Percentiles rank a stretch among this genome's conserved stretches.
phyloP scores from a whole-genome alignment of 2,888 invertebrate genomes.

The Habrosyne pyritoides region DNA sequence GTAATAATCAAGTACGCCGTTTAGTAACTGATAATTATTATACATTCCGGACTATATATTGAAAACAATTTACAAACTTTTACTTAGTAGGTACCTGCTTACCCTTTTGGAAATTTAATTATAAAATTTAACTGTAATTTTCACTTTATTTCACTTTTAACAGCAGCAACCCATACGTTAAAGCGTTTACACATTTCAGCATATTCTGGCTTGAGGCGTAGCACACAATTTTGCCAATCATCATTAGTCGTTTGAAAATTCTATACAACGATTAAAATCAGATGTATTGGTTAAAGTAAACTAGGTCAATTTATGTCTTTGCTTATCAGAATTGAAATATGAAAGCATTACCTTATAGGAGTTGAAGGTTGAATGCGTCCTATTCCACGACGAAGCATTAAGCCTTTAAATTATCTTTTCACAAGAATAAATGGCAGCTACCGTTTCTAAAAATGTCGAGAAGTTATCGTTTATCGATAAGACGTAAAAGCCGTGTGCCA shows the following conservation, averaged over 20 bases:
- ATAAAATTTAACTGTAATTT: background rate
- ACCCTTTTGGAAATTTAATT: no score
- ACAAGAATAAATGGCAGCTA: conserved; percentile 1
- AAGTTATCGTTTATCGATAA: conserved; percentile 35
- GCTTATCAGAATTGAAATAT: background rate
- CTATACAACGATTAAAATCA: background rate
- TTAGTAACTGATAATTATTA: no score
- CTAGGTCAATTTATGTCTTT: background rate
- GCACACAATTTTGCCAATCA: conserved; percentile 49
- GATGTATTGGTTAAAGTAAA: background rate
- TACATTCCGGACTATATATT: no score
- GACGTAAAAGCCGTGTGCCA: conserved; percentile 27
- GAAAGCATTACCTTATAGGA: background rate
- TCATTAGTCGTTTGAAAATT: conserved; percentile 19
- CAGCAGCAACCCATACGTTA: background rate
- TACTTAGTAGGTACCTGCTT: no score
- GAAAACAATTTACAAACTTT: no score
- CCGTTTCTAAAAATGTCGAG: conserved; percentile 16
- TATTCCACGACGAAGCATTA: background rate
- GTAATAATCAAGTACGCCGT: no score
- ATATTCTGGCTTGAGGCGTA: background rate
- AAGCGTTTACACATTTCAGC: background rate
- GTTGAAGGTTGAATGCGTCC: background rate
- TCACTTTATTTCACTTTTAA: background rate
- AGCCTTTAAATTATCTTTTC: background rate